A percentile compares a stretch with the other conserved stretches of the same genome.
These are phyloP conservation scores for Sapajus apella DNA, from an alignment of 2,113 vertebrate species.

Conservation along the genomic window DNA sequence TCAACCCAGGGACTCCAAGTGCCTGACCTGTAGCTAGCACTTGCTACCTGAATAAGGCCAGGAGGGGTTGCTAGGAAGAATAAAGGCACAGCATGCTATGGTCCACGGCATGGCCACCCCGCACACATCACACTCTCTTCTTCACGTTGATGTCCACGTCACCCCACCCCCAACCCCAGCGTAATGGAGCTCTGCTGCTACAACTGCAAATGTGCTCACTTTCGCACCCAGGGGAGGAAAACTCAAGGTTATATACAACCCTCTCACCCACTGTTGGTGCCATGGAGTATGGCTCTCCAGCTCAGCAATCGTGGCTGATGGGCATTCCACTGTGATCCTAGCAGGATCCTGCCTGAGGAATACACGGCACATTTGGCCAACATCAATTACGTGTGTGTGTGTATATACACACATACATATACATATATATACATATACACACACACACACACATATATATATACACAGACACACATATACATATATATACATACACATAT, in stretches of 20 bases:
- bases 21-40: fast-evolving
- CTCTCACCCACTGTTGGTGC: not conserved
- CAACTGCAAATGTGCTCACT: fast-evolving
- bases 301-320: not conserved
- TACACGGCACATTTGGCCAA: not conserved
- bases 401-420: too few species aligned
- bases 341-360: not conserved
- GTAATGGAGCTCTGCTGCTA: fast-evolving
- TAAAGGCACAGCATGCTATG: fast-evolving
- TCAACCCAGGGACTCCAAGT: fast-evolving
- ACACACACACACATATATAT: too few species aligned
- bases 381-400: not conserved
- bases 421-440: too few species aligned
- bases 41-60: not conserved
- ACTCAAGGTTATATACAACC: fast-evolving
- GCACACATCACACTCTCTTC: fast-evolving
- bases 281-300: not conserved
- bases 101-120: fast-evolving
- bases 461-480: too few species aligned
- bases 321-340: fast-evolving
- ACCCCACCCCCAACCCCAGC: fast-evolving
- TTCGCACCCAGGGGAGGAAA: not conserved
- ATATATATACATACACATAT: too few species aligned
- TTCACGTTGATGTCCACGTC: fast-evolving
- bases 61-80: too few species aligned